Percentiles rank a stretch among this genome's conserved stretches.
Evolutionary conservation across 2,113 vertebrate species (phyloP).

Genomic region (Paratilapia polleni): DNA sequence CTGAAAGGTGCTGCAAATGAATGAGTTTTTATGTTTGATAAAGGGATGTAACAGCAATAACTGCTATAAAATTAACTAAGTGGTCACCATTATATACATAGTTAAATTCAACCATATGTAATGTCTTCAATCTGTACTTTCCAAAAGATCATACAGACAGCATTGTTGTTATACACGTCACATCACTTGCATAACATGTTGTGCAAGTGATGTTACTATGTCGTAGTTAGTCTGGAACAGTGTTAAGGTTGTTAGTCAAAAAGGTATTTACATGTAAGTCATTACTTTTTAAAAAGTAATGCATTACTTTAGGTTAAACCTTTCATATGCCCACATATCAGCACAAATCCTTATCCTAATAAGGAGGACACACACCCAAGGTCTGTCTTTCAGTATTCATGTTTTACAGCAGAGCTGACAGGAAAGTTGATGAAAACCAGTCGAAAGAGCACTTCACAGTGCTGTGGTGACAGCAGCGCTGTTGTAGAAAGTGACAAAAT

Average conservation of each 20-base stretch:
- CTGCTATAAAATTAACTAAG: not conserved
- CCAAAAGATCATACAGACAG: not conserved
- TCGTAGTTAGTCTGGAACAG: not conserved
- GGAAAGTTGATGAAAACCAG: conserved; percentile 1
- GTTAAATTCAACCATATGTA: not conserved
- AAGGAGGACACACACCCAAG: not conserved
- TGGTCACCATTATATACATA: fast-evolving
- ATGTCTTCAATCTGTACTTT: not conserved
- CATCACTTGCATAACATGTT: not conserved
- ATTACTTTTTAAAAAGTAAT: not conserved
- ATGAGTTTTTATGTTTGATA: not conserved
- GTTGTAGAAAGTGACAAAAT: not conserved
- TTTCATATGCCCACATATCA: not conserved
- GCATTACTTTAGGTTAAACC: too few species aligned
- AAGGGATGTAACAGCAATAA: not conserved
- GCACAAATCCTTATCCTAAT: not conserved
- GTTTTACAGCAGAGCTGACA: fast-evolving
- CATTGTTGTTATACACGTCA: not conserved
- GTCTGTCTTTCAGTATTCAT: fast-evolving
- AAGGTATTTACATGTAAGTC: not conserved
- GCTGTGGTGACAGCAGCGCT: not conserved
- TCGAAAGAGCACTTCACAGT: not conserved
- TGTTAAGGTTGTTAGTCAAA: not conserved
- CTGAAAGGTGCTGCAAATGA: not conserved
- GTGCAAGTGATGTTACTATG: not conserved